These are phyloP conservation scores for Nibea albiflora DNA, from an alignment of 2,113 vertebrate genomes.

Conservation along the genomic window DNA sequence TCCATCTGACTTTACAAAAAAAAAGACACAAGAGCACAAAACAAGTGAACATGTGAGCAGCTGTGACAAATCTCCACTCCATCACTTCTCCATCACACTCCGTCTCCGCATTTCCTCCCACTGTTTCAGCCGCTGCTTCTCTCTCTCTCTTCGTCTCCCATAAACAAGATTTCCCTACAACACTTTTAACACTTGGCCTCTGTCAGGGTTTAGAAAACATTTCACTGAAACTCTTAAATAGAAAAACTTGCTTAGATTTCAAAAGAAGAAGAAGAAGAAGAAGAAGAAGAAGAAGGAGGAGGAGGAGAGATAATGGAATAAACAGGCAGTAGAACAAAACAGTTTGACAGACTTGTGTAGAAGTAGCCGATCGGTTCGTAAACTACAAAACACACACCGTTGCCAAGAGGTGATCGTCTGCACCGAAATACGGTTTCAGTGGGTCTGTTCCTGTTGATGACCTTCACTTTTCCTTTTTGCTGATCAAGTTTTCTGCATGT, in stretches of 20 bases:
- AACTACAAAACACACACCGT: not conserved
- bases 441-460: not conserved
- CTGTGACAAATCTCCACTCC: constrained; percentile 44
- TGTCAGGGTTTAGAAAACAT: constrained; percentile 15
- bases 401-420: not conserved
- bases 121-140: not conserved
- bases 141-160: constrained; percentile 13
- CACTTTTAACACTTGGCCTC: constrained; percentile 30
- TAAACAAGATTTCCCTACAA: constrained; percentile 14
- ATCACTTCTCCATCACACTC: constrained; percentile 25
- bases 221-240: not conserved
- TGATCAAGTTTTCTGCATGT: constrained; percentile 4
- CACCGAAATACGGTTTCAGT: not conserved
- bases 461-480: constrained; percentile 24
- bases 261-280: not conserved
- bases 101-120: not conserved
- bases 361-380: not conserved
- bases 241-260: not conserved
- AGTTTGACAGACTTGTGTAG: not conserved
- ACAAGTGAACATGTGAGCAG: constrained; percentile 51
- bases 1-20: constrained; percentile 51
- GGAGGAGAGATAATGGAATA: not conserved
- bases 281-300: not conserved
- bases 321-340: not conserved
- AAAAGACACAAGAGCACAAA: constrained; percentile 8